Base-by-base conservation (phyloP, 2,797 vertebrate genomes). In the Halcyon chelicuti region DNA sequence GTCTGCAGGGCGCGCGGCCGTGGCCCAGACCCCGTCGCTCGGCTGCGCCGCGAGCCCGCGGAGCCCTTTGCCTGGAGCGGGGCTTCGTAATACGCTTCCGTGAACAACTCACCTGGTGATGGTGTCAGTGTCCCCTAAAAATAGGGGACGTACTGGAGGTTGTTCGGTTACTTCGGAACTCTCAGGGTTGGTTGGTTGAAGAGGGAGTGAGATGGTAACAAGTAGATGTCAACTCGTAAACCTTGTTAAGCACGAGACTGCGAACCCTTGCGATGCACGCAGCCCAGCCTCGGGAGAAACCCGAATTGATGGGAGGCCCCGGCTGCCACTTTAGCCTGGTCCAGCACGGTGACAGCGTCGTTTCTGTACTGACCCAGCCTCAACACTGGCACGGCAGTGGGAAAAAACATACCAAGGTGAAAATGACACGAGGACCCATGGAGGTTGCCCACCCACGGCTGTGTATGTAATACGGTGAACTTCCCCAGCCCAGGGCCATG, bases 31-130 rank as follows among this genome's bases (percentile, higher is more conserved):
- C 51, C 7, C 16, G 28, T 29, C 51, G 15, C 28, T 52, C 51
- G 51, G 16, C 23, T 49, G 13, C 26, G 23, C 47, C 47, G 47
- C 25, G 46, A 23, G 47, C 13, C 8, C 16, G 16, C 6, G 10
- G 17, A 52, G 52, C 52, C 7, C 14, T 14, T 4, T 5, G 5
- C 12, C 29, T 5, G 14, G 0, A 17, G 20, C 1, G 18, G 3
- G 16, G 3, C 1, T 25, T 25, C 6, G 2, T 17, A 2, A 2
- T 3, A 5, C 2, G 0, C 20, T 33, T 37, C 6, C 8, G 3
- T 29, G 33, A 35, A 12, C 8, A 2, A 16, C 10, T 29, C 18
- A 2, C 14, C 16, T 28, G 18, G 29, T 7, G 17, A 3, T 17
- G 33, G 28, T 17, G 14, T 12, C 5, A 0, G 1, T 4, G 18